Base-by-base conservation (phyloP, 1,140 invertebrate species). In the Pseudomyrmex flavicornis region DNA sequence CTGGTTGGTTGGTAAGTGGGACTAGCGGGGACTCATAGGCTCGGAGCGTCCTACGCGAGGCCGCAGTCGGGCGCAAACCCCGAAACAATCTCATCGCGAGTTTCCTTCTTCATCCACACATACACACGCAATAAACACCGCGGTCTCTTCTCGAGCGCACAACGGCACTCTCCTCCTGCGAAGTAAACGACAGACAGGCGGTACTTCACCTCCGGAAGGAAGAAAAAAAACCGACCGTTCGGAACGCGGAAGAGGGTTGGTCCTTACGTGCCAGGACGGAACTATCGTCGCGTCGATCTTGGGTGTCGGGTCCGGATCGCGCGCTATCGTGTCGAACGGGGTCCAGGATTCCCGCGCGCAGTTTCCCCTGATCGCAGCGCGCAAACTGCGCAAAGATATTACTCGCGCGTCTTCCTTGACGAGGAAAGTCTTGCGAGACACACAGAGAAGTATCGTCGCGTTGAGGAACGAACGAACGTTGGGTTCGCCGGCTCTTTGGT, bases 1-100 rank as follows among this genome's bases (percentile, higher is more conserved):
- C 94, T 94, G 94, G 94, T 94, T 94, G 93, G 94, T 93, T 92
- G 93, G 93, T 94, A 94, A 94, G 94, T 94, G 93, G 94, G 93
- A 93, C 94, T 94, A 94, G 92, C 93, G 93, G 94, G 93, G 93
- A 94, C 93, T 94, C 94, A 94, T 94, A 94, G 94, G 92, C 92
- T 93, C 93, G 91, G 91, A 90, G 91, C 92, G 92, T 93, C 90
- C 93, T 94, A 93, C 93, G 93, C 91, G 93, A 93, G 89, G 88
- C 91, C 93, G 89, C 94, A 94, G 94, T 94, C 93, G 91, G 91
- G 92, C 92, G 93, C 92, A 91, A 91, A 92, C 91, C 87, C 91
- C 91, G 89, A 92, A 92, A 90, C 89, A 90, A 91, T 88, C 59
- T 68, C 69, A 80, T 56, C 82, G 74, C 56, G 56, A 56, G 63